phyloP scores from a whole-genome alignment of 2,888 invertebrate genomes.

The Cheilosia grossa region DNA sequence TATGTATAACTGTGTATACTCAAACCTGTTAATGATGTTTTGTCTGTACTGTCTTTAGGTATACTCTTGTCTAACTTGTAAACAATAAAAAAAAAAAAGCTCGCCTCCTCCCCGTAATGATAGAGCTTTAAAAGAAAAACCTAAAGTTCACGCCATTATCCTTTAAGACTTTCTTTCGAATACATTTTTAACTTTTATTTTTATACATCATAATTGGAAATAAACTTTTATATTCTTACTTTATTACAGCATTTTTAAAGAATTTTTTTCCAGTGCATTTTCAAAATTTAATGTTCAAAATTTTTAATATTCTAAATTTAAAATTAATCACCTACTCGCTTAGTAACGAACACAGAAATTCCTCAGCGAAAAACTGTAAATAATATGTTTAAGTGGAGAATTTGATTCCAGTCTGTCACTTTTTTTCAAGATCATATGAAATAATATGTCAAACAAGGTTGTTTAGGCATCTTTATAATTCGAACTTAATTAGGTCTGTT shows the following conservation, averaged over 20 bases:
- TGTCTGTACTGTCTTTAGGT: constrained; percentile 64
- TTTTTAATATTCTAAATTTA: constrained; percentile 15
- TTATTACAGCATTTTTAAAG: constrained; percentile 25
- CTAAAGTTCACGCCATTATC: constrained; percentile 78
- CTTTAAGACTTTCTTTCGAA: constrained; percentile 23
- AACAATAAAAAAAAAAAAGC: constrained; percentile 27
- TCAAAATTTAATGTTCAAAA: constrained; percentile 34
- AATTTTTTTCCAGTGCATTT: constrained; percentile 50
- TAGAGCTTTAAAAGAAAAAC: constrained; percentile 39
- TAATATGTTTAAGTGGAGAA: constrained; percentile 1
- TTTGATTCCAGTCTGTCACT: constrained; percentile 7
- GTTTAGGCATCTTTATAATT: too few species aligned
- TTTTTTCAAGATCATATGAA: too few species aligned
- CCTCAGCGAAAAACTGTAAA: constrained; percentile 4
- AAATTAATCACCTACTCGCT: constrained; percentile 18
- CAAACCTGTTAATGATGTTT: constrained; percentile 34
- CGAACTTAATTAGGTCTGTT: too few species aligned
- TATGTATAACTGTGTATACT: constrained; percentile 56
- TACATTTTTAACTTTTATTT: constrained; percentile 9
- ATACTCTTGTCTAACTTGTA: constrained; percentile 66
- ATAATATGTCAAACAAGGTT: background rate
- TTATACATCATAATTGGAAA: constrained; percentile 32
- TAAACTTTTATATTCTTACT: constrained; percentile 14
- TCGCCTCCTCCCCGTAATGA: constrained; percentile 56
- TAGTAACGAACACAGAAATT: constrained; percentile 10